Conservation (phyloP, 2,888 invertebrate genomes). For the Lasioglossum vierecki region DNA sequence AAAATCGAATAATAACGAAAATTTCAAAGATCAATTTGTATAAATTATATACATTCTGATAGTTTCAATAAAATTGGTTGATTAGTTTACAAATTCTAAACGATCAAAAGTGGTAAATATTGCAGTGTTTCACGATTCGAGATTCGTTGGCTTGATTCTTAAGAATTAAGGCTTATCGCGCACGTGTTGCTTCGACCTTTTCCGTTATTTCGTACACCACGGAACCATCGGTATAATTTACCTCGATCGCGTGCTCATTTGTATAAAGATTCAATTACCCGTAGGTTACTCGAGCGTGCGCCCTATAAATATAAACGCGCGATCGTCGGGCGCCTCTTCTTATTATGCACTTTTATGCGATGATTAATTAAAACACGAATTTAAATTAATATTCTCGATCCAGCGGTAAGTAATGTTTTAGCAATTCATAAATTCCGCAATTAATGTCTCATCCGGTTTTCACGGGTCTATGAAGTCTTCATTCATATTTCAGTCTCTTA, state of each 20-base stretch:
- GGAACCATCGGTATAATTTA: not conserved
- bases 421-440: not conserved
- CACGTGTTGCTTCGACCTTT: not conserved
- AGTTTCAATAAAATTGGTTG: too few species aligned
- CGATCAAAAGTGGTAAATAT: too few species aligned
- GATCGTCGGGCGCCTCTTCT: not conserved
- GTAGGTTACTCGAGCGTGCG: not conserved
- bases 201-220: not conserved
- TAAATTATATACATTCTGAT: too few species aligned
- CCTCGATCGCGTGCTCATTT: not conserved
- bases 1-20: not conserved
- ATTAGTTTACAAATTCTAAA: too few species aligned
- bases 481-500: not conserved
- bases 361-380: not conserved
- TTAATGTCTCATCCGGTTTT: not conserved
- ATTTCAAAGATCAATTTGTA: too few species aligned
- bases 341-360: not conserved
- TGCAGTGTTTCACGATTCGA: too few species aligned
- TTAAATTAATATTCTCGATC: not conserved
- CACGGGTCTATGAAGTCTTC: not conserved
- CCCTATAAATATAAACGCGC: not conserved
- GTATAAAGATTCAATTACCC: not conserved
- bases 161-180: not conserved
- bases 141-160: not conserved
- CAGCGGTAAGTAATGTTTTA: not conserved